phyloP scores from a whole-genome alignment of 1,140 invertebrate genomes.

The Halesus radiatus region DNA sequence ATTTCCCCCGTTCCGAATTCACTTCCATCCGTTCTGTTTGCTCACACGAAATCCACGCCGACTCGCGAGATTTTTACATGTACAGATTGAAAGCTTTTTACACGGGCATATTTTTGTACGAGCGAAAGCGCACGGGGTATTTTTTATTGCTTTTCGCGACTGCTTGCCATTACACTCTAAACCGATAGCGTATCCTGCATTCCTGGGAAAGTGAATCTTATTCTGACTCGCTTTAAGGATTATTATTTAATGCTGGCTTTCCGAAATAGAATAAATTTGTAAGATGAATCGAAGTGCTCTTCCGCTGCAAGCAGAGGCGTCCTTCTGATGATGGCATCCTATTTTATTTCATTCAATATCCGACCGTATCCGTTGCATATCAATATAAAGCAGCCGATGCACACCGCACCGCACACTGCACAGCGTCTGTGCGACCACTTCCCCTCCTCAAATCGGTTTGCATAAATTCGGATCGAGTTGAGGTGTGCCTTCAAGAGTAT shows the following conservation, averaged over 20 bases:
- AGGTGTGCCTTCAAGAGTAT: slow-evolving; percentile 24
- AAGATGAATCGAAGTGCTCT: slow-evolving; percentile 20
- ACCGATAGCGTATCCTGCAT: not conserved
- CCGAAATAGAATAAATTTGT: slow-evolving; percentile 29
- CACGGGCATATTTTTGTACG: slow-evolving; percentile 52
- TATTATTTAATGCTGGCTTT: slow-evolving; percentile 31
- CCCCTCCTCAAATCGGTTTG: slow-evolving; percentile 13
- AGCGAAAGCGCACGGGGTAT: slow-evolving; percentile 30
- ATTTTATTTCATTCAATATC: slow-evolving; percentile 55
- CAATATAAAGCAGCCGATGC: slow-evolving; percentile 43
- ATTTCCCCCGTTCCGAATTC: slow-evolving; percentile 52
- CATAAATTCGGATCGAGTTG: slow-evolving; percentile 24
- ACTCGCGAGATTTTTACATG: slow-evolving; percentile 43
- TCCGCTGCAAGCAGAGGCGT: slow-evolving; percentile 38
- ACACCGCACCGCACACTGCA: not conserved
- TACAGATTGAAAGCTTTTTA: slow-evolving; percentile 55
- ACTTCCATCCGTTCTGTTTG: slow-evolving; percentile 48
- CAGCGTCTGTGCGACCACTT: not conserved
- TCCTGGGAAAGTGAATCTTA: slow-evolving; percentile 32
- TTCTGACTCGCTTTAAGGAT: not conserved
- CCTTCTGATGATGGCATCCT: slow-evolving; percentile 44
- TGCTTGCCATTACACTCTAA: slow-evolving; percentile 18
- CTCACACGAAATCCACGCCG: slow-evolving; percentile 45
- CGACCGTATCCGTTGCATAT: slow-evolving; percentile 22
- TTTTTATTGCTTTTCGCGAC: slow-evolving; percentile 45